phyloP scores from a whole-genome alignment of 2,113 vertebrate species.

The Trinectes maculatus region DNA sequence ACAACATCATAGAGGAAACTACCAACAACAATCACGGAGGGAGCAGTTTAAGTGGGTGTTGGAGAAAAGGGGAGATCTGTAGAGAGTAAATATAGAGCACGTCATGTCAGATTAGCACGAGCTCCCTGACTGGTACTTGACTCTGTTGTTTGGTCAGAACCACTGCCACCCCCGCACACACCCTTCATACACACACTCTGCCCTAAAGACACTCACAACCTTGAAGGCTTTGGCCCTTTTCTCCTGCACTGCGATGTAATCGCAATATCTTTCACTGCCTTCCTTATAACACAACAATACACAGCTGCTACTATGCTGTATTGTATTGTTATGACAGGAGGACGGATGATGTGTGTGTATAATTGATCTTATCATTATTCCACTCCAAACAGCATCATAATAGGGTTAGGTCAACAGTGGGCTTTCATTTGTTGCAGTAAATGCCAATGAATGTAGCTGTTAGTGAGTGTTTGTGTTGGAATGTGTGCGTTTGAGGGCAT shows the following conservation, averaged over 20 bases:
- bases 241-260: slow-evolving; percentile 40
- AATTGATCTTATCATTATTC: slow-evolving; percentile 26
- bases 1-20: slow-evolving; percentile 11
- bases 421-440: slow-evolving; percentile 22
- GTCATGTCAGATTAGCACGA: slow-evolving; percentile 67
- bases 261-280: neutral
- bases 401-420: slow-evolving; percentile 1
- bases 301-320: slow-evolving; percentile 7
- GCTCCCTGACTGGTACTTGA: slow-evolving; percentile 45
- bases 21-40: neutral
- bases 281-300: neutral
- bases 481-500: neutral
- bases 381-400: slow-evolving; percentile 7
- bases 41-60: neutral
- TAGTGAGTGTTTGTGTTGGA: neutral
- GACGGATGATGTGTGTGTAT: neutral
- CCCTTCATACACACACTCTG: slow-evolving; percentile 6
- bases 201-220: slow-evolving; percentile 76
- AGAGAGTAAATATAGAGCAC: slow-evolving; percentile 66
- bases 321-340: neutral
- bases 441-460: neutral
- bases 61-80: slow-evolving; percentile 32
- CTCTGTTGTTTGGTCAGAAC: slow-evolving; percentile 60
- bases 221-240: slow-evolving; percentile 60
- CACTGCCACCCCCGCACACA: neutral